These are phyloP conservation scores for Nemapogon koenigi DNA, from an alignment of 2,888 invertebrate genomes.

Conservation along the genomic window DNA sequence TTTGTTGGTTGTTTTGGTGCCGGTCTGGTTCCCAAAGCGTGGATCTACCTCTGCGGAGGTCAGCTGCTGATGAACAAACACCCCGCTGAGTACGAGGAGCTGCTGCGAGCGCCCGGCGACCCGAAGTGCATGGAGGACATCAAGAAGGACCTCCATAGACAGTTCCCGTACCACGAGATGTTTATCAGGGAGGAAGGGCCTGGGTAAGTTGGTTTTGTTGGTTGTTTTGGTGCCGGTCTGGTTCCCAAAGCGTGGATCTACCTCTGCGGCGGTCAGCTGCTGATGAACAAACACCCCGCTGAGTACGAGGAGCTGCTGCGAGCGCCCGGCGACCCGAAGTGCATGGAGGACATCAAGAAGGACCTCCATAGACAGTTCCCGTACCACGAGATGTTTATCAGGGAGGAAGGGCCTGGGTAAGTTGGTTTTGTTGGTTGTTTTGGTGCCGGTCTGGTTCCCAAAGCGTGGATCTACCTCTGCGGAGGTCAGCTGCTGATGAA, in stretches of 20 bases:
- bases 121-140: constrained; percentile 93
- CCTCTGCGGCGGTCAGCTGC: constrained; percentile 86
- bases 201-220: constrained; percentile 62
- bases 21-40: constrained; percentile 90
- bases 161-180: constrained; percentile 98
- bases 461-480: constrained; percentile 95
- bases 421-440: constrained; percentile 19
- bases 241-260: constrained; percentile 94
- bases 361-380: constrained; percentile 97
- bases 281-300: constrained; percentile 80
- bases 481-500: constrained; percentile 85
- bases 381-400: constrained; percentile 95
- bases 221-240: constrained; percentile 3
- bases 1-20: no score
- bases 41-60: constrained; percentile 94
- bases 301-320: constrained; percentile 75
- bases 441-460: constrained; percentile 64
- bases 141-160: constrained; percentile 92
- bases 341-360: constrained; percentile 93
- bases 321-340: constrained; percentile 83
- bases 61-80: constrained; percentile 82
- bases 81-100: constrained; percentile 74
- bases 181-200: constrained; percentile 89
- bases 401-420: constrained; percentile 86
- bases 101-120: constrained; percentile 80